phyloP scores from a whole-genome alignment of 1,140 invertebrate species.

The Drosophila truncata region DNA sequence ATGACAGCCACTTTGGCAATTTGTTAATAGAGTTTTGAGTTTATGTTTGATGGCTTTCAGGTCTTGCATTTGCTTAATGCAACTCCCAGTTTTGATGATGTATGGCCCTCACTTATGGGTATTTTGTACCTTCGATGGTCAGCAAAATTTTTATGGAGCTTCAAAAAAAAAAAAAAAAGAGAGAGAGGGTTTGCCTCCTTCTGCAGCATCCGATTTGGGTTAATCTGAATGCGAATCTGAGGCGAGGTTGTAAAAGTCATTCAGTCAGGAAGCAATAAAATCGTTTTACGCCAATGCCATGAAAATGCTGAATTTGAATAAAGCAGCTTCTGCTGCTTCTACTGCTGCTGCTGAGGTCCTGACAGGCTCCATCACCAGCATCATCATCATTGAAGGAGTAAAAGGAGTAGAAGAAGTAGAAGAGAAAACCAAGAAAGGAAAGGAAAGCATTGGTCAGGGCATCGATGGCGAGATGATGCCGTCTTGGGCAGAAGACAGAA shows the following conservation, averaged over 20 bases:
- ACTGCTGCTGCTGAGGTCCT: neutral
- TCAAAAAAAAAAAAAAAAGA: neutral
- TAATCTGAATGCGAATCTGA: slow-evolving; percentile 68
- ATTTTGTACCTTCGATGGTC: slow-evolving; percentile 46
- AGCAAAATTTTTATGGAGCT: slow-evolving; percentile 57
- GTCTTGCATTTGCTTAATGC: neutral
- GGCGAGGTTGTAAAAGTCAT: slow-evolving; percentile 80
- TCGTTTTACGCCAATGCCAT: slow-evolving; percentile 82
- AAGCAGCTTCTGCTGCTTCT: slow-evolving; percentile 41
- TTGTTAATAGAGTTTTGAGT: slow-evolving; percentile 16
- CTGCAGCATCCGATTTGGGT: slow-evolving; percentile 65
- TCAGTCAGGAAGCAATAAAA: slow-evolving; percentile 83
- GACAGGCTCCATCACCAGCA: slow-evolving; percentile 22
- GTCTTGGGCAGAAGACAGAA: slow-evolving; percentile 45
- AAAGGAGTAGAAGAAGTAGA: neutral
- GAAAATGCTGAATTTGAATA: slow-evolving; percentile 84
- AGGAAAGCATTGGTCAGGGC: slow-evolving; percentile 34
- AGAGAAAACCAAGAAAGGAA: neutral
- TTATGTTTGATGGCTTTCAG: neutral
- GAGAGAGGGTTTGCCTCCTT: neutral
- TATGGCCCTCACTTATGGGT: slow-evolving; percentile 19
- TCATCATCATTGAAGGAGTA: slow-evolving; percentile 16
- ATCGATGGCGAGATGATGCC: slow-evolving; percentile 54
- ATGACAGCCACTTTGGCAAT: neutral
- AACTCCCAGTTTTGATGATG: slow-evolving; percentile 19